phyloP scores from a whole-genome alignment of 1,140 invertebrate genomes.

The Nomia melanderi region DNA sequence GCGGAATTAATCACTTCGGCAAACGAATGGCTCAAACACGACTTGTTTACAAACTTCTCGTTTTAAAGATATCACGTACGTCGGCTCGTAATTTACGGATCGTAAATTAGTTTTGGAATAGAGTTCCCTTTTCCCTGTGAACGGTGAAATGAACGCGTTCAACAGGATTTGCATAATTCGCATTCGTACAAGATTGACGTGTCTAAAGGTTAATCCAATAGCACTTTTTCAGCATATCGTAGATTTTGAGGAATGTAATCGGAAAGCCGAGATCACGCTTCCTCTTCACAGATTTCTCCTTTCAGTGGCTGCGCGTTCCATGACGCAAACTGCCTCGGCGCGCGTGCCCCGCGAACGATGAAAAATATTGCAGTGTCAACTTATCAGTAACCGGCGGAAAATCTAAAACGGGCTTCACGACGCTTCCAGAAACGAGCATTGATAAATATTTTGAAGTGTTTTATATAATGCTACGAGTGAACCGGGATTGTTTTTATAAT shows the following conservation, averaged over 20 bases:
- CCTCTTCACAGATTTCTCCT: neutral
- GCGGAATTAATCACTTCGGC: too few species aligned
- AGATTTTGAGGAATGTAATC: neutral
- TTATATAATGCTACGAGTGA: neutral
- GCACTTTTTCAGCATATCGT: neutral
- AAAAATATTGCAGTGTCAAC: slow-evolving; percentile 19
- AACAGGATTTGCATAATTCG: neutral
- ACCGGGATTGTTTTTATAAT: too few species aligned
- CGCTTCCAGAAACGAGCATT: neutral
- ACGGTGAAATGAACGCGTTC: neutral
- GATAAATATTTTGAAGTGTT: neutral
- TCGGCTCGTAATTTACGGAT: slow-evolving; percentile 16
- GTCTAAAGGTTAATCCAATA: neutral
- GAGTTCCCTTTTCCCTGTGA: neutral
- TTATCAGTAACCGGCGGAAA: slow-evolving; percentile 19
- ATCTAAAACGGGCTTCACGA: neutral
- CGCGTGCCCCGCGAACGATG: slow-evolving; percentile 5
- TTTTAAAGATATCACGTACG: slow-evolving; percentile 22
- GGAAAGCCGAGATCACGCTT: slow-evolving; percentile 28
- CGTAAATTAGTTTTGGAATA: neutral
- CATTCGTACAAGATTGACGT: neutral
- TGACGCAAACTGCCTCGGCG: slow-evolving; percentile 22
- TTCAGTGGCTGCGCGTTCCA: neutral
- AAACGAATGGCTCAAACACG: too few species aligned
- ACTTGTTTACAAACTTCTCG: neutral